Percentiles rank a stretch among this genome's conserved stretches.
Conservation (phyloP, 2,888 invertebrate genomes). For the Tiliacea aurago region DNA sequence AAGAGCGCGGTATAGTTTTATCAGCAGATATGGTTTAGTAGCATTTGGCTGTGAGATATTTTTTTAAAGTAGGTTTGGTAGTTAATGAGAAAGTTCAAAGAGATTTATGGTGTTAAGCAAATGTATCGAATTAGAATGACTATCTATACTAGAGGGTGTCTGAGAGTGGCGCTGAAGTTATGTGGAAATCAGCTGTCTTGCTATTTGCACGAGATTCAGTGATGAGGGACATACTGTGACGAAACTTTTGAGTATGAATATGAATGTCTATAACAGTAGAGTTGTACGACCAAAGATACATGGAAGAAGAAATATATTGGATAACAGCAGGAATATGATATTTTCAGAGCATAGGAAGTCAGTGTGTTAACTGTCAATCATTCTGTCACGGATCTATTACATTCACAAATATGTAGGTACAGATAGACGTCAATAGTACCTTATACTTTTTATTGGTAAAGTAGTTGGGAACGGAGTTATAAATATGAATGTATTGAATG, state of each 20-base stretch:
- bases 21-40: too few species aligned
- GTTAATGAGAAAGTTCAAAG: background rate
- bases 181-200: background rate
- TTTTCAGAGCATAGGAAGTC: background rate
- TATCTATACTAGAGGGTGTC: background rate
- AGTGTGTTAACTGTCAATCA: background rate
- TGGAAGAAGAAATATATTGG: too few species aligned
- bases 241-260: background rate
- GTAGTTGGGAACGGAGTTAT: slow-evolving; percentile 7
- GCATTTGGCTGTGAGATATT: too few species aligned
- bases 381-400: background rate
- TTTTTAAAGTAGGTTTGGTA: background rate
- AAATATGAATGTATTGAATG: slow-evolving; percentile 9
- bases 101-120: background rate
- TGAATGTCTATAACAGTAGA: background rate
- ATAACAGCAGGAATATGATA: background rate
- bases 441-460: background rate
- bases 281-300: background rate
- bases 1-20: too few species aligned
- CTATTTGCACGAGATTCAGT: background rate
- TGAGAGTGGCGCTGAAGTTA: background rate
- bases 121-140: background rate
- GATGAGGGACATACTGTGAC: rapidly evolving
- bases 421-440: background rate
- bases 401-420: background rate